These are phyloP conservation scores for Diorhabda elongata DNA, from an alignment of 1,140 invertebrate genomes.

Conservation along the genomic window DNA sequence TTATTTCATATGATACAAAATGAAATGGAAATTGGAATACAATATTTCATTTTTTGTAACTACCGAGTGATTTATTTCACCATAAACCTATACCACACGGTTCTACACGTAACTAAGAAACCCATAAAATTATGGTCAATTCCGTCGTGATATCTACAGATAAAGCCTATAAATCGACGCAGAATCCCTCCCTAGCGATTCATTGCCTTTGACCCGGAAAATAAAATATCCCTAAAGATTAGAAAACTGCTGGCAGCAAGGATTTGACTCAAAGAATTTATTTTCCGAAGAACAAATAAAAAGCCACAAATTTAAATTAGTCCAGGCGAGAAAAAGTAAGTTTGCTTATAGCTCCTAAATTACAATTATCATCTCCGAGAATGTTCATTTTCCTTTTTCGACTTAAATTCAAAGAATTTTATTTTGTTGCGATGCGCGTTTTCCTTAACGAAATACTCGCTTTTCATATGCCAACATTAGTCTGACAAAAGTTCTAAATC, in stretches of 20 bases:
- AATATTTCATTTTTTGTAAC: too few relatives aligned
- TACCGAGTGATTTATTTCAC: too few relatives aligned
- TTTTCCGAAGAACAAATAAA: background rate
- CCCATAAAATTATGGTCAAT: constrained; percentile 2
- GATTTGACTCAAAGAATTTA: background rate
- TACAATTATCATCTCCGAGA: too few relatives aligned
- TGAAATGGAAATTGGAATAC: too few relatives aligned
- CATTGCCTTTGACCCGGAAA: background rate
- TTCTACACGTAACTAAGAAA: background rate
- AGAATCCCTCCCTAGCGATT: background rate
- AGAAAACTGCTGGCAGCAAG: background rate
- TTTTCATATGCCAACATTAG: too few relatives aligned
- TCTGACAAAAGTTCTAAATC: background rate
- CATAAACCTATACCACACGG: too few relatives aligned
- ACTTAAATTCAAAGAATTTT: too few relatives aligned
- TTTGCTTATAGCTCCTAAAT: too few relatives aligned
- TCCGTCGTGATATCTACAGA: background rate
- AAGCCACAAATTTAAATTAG: background rate
- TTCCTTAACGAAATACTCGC: too few relatives aligned
- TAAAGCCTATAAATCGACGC: background rate
- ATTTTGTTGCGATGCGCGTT: too few relatives aligned
- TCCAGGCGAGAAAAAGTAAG: background rate
- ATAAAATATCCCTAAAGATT: background rate
- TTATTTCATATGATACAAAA: too few relatives aligned
- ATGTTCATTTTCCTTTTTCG: too few relatives aligned